Percentiles rank a stretch among this genome's conserved stretches.
phyloP scores from a whole-genome alignment of 2,888 invertebrate species.

The Odontocolon sp. region DNA sequence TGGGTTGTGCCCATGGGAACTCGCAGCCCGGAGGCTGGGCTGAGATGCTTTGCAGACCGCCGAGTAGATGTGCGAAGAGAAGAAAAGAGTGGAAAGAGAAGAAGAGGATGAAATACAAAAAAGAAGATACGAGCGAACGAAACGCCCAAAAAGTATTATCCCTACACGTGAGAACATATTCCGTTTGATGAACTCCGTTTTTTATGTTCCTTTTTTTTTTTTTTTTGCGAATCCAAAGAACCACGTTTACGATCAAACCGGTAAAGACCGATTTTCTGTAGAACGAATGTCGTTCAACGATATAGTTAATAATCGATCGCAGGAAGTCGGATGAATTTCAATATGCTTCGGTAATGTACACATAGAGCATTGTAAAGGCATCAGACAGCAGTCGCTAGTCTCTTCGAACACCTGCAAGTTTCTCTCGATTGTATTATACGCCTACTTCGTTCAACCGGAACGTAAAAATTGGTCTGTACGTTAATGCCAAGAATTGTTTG shows the following conservation, averaged over 20 bases:
- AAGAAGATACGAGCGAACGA: not conserved
- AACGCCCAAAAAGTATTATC: not conserved
- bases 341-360: conserved; percentile 44
- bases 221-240: not conserved
- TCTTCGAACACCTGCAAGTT: conserved; percentile 53
- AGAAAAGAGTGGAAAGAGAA: conserved; percentile 43
- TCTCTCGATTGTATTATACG: conserved; percentile 41
- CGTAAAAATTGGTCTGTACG: conserved; percentile 14
- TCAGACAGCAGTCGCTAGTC: conserved; percentile 17
- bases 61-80: conserved; percentile 38
- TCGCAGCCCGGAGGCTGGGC: conserved; percentile 42
- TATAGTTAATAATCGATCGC: conserved; percentile 36
- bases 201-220: not conserved
- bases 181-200: not conserved
- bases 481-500: conserved; percentile 31
- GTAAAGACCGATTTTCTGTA: not conserved
- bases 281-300: not conserved
- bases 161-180: not conserved
- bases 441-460: conserved; percentile 18
- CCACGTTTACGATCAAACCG: not conserved
- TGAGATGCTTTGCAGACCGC: conserved; percentile 54
- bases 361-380: conserved; percentile 27
- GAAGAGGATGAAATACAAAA: conserved; percentile 50
- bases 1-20: conserved; percentile 60
- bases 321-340: conserved; percentile 53